Conservation (phyloP, 2,888 invertebrate species). For the Nowickia ferox region DNA sequence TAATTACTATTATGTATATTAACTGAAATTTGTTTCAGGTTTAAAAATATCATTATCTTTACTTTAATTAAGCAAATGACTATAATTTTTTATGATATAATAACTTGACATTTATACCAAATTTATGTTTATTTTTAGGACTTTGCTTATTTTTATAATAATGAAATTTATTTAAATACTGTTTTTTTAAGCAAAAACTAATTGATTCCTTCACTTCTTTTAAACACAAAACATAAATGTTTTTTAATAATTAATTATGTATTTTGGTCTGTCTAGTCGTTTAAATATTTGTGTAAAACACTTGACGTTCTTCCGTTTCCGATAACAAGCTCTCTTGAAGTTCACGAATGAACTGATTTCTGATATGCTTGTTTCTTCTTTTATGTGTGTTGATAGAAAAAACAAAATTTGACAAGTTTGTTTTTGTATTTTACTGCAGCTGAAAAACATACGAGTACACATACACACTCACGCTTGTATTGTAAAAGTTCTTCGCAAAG, state of each 20-base stretch:
- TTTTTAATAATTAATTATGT: slow-evolving; percentile 21
- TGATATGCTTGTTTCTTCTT: slow-evolving; percentile 28
- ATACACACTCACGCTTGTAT: neutral
- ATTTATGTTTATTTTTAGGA: neutral
- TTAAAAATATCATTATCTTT: slow-evolving; percentile 32
- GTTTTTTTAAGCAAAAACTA: neutral
- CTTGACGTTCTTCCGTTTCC: slow-evolving; percentile 65
- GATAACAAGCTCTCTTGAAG: slow-evolving; percentile 71
- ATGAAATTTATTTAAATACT: neutral
- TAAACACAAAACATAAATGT: slow-evolving; percentile 16
- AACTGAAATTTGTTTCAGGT: slow-evolving; percentile 18
- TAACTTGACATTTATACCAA: slow-evolving; percentile 2
- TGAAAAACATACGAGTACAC: neutral
- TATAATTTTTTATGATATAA: slow-evolving; percentile 29
- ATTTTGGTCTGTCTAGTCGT: slow-evolving; percentile 21
- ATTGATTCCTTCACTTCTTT: neutral
- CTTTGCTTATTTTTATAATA: neutral
- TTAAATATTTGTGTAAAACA: slow-evolving; percentile 11
- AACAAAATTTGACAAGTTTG: slow-evolving; percentile 38
- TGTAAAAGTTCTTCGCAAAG: slow-evolving; percentile 8
- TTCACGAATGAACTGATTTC: slow-evolving; percentile 72
- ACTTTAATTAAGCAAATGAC: slow-evolving; percentile 8
- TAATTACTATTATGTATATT: neutral
- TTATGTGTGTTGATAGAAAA: slow-evolving; percentile 25
- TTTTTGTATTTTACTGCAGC: slow-evolving; percentile 9